Base-by-base conservation (phyloP, 2,888 invertebrate species). In the Latheticus oryzae region DNA sequence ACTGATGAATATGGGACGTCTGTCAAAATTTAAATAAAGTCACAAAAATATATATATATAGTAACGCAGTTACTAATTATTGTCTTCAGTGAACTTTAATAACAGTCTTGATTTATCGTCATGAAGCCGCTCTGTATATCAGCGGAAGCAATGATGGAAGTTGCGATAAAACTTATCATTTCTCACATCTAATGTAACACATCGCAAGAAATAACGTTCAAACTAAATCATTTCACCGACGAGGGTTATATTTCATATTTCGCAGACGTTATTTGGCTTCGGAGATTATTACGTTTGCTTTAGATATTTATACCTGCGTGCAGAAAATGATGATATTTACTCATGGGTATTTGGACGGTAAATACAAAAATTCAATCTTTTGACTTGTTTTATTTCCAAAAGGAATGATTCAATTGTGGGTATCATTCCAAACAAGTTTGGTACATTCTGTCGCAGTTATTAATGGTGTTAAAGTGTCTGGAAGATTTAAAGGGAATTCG, bases 121-220 rank as follows among this genome's bases (percentile, higher is more conserved):
- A 47, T 45, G 59, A 63, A 61, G 56, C 56, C 48, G 58, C 60
- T 63, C 55, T 61, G 63, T 61, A 61, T 63, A 59, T 60, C 61
- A 56, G 57, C 56, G 23, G 50, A 40, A 23, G 43, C 30, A 28
- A 30, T 37, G 62, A 62, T 62, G 50, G 50, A 59, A 45, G 57
- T 47, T 21, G 23, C 8, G 62, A 62, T 62, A 62, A 50, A 38
- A 52, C 40, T 59, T 54, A 58, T 58, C 58, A 40, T 53, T 47
- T 53, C 38, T 30, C 16, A 12, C 48, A 56, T 52, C 52, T 32
- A 33, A 48, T 30, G 53, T 40, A 59, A 55, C 51, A 47, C 33
- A 55, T 55, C 55, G 19, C 35, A 45, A 32, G 51, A 51, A 51
- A 58, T 40, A 47, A 55, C 37, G 52, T 58, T 59, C 37, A 42